Percentiles rank a stretch among this genome's conserved stretches.
Conservation (phyloP, 2,113 vertebrate species). For the Lophius piscatorius region DNA sequence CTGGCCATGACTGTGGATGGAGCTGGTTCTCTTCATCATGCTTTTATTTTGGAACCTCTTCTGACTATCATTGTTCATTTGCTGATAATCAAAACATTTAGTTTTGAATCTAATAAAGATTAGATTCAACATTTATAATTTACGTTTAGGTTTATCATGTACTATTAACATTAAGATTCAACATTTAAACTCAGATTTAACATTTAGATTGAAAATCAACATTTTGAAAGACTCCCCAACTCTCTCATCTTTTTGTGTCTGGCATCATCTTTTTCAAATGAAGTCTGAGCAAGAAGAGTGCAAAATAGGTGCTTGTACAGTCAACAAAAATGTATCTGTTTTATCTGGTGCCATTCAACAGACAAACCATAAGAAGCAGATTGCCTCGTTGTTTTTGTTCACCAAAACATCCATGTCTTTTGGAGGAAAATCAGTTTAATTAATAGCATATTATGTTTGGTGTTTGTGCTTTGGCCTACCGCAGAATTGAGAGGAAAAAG, state of each 20-base stretch:
- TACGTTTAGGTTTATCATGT: no score
- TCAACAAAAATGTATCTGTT: not conserved
- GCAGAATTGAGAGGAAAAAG: not conserved
- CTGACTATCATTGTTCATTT: no score
- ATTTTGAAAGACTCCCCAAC: no score
- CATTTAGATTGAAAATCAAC: no score
- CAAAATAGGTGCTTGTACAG: not conserved
- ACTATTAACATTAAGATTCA: no score
- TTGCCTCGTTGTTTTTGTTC: slow-evolving; percentile 24
- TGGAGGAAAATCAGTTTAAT: slow-evolving; percentile 9
- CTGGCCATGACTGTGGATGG: no score
- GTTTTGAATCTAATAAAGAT: no score
- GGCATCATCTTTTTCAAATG: slow-evolving; percentile 15
- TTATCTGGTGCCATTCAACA: not conserved
- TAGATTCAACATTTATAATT: no score
- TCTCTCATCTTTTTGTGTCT: slow-evolving; percentile 11
- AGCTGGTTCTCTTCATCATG: no score
- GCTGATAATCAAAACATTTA: no score
- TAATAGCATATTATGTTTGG: not conserved
- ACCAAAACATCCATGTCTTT: not conserved
- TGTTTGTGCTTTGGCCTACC: not conserved
- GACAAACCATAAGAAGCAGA: slow-evolving; percentile 31
- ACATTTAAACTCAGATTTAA: no score
- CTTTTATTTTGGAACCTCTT: no score
- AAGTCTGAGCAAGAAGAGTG: slow-evolving; percentile 4